Evolutionary conservation across 2,113 vertebrate genomes (phyloP).

Genomic region (Ochotona princeps): DNA sequence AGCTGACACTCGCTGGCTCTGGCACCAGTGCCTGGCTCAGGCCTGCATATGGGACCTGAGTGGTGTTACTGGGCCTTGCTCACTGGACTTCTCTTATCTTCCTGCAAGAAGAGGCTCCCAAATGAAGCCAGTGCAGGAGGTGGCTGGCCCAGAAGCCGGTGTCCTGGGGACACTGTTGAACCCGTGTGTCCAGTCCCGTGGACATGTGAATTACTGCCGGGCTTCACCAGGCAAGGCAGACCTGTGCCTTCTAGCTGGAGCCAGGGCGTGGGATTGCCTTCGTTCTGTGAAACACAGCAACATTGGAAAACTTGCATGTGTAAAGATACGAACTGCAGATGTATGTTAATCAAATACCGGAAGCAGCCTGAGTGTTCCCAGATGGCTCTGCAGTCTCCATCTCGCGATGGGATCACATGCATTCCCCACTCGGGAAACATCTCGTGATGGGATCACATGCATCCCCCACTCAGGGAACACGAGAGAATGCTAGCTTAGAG

Average conservation of each 20-base stretch:
- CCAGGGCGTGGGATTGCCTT: slow-evolving; percentile 34
- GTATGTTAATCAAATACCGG: slow-evolving; percentile 18
- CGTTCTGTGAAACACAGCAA: slow-evolving; percentile 5
- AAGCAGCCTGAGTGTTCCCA: not conserved
- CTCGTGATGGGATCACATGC: not conserved
- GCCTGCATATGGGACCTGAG: not conserved
- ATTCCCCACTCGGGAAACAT: not conserved
- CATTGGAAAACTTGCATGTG: slow-evolving; percentile 28
- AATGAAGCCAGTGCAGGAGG: not conserved
- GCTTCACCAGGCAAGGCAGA: not conserved
- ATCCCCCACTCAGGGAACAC: not conserved
- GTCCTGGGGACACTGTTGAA: not conserved
- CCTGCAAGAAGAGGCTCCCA: not conserved
- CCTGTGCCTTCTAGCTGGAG: not conserved
- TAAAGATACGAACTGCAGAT: slow-evolving; percentile 31
- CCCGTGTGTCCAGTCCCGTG: not conserved
- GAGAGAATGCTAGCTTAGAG: not conserved
- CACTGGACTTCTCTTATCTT: not conserved
- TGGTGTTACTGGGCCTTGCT: not conserved
- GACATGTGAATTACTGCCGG: not conserved
- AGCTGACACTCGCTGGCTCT: not conserved
- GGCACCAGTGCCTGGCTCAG: not conserved
- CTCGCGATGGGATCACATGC: not conserved
- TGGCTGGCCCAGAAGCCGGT: not conserved
- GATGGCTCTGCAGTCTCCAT: not conserved